These are phyloP conservation scores for Pararge aegeria DNA, from an alignment of 1,140 invertebrate genomes.

Conservation along the genomic window DNA sequence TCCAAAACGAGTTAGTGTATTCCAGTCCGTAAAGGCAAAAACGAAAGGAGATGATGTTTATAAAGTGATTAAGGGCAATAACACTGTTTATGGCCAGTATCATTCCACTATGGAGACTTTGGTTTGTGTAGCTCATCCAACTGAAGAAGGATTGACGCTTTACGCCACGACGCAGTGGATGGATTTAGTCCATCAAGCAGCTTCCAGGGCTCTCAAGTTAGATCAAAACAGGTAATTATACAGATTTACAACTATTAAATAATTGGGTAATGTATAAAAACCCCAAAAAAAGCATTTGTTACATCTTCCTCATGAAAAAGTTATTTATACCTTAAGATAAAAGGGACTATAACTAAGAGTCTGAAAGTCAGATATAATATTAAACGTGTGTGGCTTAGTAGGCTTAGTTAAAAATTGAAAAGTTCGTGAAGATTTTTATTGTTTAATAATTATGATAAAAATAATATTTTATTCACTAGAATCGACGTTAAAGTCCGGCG, in stretches of 20 bases:
- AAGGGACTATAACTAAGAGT: too few relatives aligned
- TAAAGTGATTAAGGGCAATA: conserved; percentile 58
- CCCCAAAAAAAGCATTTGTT: too few relatives aligned
- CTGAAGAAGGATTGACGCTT: conserved; percentile 81
- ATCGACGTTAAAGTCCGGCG: conserved; percentile 81
- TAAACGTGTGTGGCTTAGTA: too few relatives aligned
- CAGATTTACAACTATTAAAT: neutral
- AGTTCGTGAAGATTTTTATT: too few relatives aligned
- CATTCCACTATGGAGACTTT: conserved; percentile 80
- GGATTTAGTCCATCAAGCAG: conserved; percentile 79
- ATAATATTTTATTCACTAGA: too few relatives aligned
- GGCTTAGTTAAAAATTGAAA: too few relatives aligned
- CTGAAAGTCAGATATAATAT: too few relatives aligned
- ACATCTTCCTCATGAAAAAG: too few relatives aligned
- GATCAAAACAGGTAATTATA: conserved; percentile 53
- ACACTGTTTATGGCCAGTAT: conserved; percentile 54
- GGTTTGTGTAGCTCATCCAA: conserved; percentile 81
- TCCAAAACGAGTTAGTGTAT: neutral
- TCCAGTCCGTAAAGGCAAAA: conserved; percentile 11
- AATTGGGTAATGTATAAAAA: neutral
- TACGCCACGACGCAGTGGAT: conserved; percentile 82
- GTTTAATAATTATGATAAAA: too few relatives aligned
- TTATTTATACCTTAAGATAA: too few relatives aligned
- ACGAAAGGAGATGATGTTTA: conserved; percentile 50
- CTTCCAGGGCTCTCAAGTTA: conserved; percentile 78